Base-by-base conservation (phyloP, 2,888 invertebrate species). In the Sycophila texana region DNA sequence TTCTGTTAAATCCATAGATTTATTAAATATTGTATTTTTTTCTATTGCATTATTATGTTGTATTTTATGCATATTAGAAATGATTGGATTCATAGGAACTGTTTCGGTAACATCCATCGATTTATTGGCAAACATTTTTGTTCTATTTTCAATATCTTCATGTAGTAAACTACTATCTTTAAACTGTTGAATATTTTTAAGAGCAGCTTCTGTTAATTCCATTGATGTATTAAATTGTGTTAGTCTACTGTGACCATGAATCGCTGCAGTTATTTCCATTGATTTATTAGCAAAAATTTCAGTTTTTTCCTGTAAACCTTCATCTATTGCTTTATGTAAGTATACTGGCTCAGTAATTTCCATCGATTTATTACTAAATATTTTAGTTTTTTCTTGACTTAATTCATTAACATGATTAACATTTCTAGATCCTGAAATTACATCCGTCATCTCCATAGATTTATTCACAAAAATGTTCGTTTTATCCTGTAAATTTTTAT, bases 361-460 rank as follows among this genome's bases (percentile, higher is more conserved):
- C 51, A 51, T 14, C 51, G 51, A 51, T 4, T 51, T 51, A 14
- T 51, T 10, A 51, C 14, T 14, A 14, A 51, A 51, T 51, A 14
- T 10, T 51, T 10, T 51, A 51, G 13, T 51, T 4, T 26, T 26
- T 26, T 14, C 14, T 51, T 51, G 51, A 51, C 51, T 51, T 51
- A 14, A 51, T 51, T 14, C 14, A 51, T 14, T 1, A 51, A 51
- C 4, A 14, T 4, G 1, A 51, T 51, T 51, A 14, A 14, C 4
- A 51, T 26, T 26, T 26, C 51, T 51, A n/a, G 20, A 18, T 10
- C n/a, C 7, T 63, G 68, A 75, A 26, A 82, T 4, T 47, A 51
- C 39, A 18, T 80, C 60, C 1, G 82, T 84, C 16, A 84, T 75
- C 67, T 83, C 84, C 74, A 82, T 82, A 30, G 83, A 67, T 13